Evolutionary conservation across 2,888 invertebrate species (phyloP).

Genomic region (Brachyptera putata): DNA sequence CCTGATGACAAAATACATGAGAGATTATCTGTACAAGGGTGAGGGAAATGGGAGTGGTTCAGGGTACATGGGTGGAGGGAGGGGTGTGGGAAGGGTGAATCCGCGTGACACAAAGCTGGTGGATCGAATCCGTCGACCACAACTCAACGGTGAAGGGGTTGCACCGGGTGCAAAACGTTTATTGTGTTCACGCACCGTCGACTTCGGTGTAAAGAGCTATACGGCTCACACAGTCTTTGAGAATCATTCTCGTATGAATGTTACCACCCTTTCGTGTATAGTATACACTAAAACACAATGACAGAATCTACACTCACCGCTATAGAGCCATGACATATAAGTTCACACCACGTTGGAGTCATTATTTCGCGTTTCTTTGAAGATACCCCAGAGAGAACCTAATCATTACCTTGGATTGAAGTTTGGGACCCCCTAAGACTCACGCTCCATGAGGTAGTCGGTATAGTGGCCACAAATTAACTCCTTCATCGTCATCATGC

Average conservation of each 20-base stretch:
- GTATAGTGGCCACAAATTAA: slow-evolving; percentile 29
- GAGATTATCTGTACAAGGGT: slow-evolving; percentile 17
- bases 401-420: slow-evolving; percentile 15
- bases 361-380: slow-evolving; percentile 8
- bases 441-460: slow-evolving; percentile 8
- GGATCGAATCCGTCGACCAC: slow-evolving; percentile 11
- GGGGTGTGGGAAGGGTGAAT: not conserved
- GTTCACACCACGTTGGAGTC: slow-evolving; percentile 16
- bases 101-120: slow-evolving; percentile 14
- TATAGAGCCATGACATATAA: not conserved
- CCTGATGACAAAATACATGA: slow-evolving; percentile 20
- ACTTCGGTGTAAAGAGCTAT: slow-evolving; percentile 12
- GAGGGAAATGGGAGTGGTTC: too few species aligned
- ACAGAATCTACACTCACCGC: not conserved
- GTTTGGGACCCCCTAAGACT: slow-evolving; percentile 5
- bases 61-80: not conserved
- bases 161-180: slow-evolving; percentile 7
- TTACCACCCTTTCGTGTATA: slow-evolving; percentile 6
- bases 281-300: not conserved
- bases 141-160: not conserved
- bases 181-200: slow-evolving; percentile 21
- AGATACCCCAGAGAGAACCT: slow-evolving; percentile 16
- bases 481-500: slow-evolving; percentile 22
- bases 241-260: slow-evolving; percentile 6
- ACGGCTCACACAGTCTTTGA: slow-evolving; percentile 12